Evolutionary conservation across 1,140 invertebrate species (phyloP), one percentile per base, ranked within the genome.

Genomic region (Colletes gigas): DNA sequence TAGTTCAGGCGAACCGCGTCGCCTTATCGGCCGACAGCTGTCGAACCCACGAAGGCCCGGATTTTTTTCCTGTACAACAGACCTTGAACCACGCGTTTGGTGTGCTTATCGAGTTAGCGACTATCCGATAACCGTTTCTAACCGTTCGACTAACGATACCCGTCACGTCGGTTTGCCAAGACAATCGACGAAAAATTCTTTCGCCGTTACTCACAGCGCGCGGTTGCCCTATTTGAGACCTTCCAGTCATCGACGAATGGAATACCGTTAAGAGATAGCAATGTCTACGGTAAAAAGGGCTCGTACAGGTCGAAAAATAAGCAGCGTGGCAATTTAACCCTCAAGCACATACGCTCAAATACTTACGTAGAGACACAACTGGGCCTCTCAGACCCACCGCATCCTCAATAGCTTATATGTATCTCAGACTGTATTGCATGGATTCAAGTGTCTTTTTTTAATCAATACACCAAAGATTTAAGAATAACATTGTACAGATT

Each of bases 1-100:
- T n/a, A 17, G 19, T n/a, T 62, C 60, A 12, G 19, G 60, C 12
- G 14, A 15, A 47, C 30, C 47, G 47, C 41, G 21, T 52, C 15
- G 44, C 12, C 47, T 63, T 57, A 69, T 82, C 69, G 39, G 12
- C 19, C 52, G 44, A 67, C 74, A 66, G 41, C 57, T 44, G 62
- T 72, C 60, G 63, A 68, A 73, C 47, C 2, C 7, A 7, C 12
- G 14, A 63, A 44, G 10, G 50, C 8, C 50, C 44, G 8, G 44
- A 4, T 10, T 14, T 14, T 2, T 21, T 55, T 47, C 39, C 41
- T 66, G 14, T 10, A 39, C 15, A 8, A 4, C 8, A n/a, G n/a
- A 78, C 80, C 67, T 82, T 70, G 80, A 81, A 69, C 60, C 52
- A 14, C 10, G 44, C 12, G 47, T 69, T 76, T 59, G 21, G 44